These are phyloP conservation scores for Lepidochrysops patricia DNA, from an alignment of 2,888 invertebrate species.

Conservation along the genomic window DNA sequence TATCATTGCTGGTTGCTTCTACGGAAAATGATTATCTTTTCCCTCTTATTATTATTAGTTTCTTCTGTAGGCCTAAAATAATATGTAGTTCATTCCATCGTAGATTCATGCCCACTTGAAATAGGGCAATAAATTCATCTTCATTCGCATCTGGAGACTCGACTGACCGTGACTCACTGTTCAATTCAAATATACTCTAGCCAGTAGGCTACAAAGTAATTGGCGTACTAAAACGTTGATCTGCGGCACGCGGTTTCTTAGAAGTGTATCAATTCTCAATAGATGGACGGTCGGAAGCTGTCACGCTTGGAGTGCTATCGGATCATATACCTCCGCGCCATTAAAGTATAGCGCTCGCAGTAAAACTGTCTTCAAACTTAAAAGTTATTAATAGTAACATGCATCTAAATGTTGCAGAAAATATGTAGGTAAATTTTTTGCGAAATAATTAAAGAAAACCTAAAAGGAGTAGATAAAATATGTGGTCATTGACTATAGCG, in stretches of 20 bases:
- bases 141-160: not conserved
- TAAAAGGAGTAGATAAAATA: too few relatives aligned
- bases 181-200: not conserved
- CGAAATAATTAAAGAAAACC: too few relatives aligned
- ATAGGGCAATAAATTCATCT: not conserved
- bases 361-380: too few relatives aligned
- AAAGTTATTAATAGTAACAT: too few relatives aligned
- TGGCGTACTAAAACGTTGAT: slow-evolving; percentile 4
- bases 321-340: not conserved
- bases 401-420: too few relatives aligned
- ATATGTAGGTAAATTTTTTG: too few relatives aligned
- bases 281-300: slow-evolving; percentile 21
- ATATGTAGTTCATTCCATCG: not conserved
- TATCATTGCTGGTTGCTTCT: too few relatives aligned
- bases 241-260: slow-evolving; percentile 25
- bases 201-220: slow-evolving; percentile 1
- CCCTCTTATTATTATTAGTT: too few relatives aligned
- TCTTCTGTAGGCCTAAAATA: too few relatives aligned
- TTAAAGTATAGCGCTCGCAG: not conserved
- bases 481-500: too few relatives aligned
- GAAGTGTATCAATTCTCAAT: slow-evolving; percentile 28
- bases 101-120: not conserved
- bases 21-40: too few relatives aligned
- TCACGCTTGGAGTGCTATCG: slow-evolving; percentile 10
- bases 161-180: not conserved